These are phyloP conservation scores for Lepus europaeus DNA, from an alignment of 2,113 vertebrate genomes.

Conservation along the genomic window DNA sequence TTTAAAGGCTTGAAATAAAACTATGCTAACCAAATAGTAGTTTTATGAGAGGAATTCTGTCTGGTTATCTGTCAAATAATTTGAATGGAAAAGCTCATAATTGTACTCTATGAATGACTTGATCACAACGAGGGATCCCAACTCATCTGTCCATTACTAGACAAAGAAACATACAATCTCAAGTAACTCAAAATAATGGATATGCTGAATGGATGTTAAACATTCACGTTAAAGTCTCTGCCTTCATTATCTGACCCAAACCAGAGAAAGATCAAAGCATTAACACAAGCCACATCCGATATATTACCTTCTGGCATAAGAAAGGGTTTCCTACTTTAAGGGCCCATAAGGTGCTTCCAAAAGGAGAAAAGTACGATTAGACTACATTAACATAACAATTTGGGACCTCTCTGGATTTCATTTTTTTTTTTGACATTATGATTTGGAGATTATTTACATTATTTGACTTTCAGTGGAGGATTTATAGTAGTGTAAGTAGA, in stretches of 20 bases:
- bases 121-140: constrained; percentile 4
- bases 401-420: constrained; percentile 32
- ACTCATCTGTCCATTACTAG: not conserved
- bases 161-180: not conserved
- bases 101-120: not conserved
- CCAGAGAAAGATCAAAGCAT: constrained; percentile 1
- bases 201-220: not conserved
- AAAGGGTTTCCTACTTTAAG: constrained; percentile 15
- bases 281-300: not conserved
- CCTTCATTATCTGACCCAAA: not conserved
- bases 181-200: not conserved
- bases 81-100: not conserved
- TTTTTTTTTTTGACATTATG: not conserved
- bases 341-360: not conserved
- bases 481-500: not conserved
- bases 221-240: not conserved
- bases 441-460: not conserved
- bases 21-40: not conserved
- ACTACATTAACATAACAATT: constrained; percentile 8
- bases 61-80: not conserved
- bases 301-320: not conserved
- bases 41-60: not conserved
- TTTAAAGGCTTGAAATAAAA: not conserved
- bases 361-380: not conserved
- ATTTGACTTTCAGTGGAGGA: not conserved